Evolutionary conservation across 2,113 vertebrate genomes (phyloP).

Genomic region (Etia nguti): DNA sequence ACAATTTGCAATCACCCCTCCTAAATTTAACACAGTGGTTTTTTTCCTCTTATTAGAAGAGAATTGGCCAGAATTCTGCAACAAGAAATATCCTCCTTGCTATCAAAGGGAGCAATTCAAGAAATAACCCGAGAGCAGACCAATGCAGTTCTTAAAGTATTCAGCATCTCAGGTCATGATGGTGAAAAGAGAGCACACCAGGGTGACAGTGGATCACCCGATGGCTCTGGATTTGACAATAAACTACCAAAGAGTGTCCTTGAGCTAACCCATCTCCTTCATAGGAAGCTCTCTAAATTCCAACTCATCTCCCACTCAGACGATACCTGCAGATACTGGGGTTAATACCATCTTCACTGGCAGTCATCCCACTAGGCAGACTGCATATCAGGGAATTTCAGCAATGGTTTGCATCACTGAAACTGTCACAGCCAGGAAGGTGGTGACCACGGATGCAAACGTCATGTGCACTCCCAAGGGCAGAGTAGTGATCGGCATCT

Average conservation of each 20-base stretch:
- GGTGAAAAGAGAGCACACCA: not conserved
- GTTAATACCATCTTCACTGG: not conserved
- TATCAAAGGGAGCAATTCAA: not conserved
- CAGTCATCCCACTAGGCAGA: not conserved
- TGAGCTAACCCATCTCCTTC: not conserved
- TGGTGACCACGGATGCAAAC: no score
- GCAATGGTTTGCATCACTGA: no score
- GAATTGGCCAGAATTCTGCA: accelerated
- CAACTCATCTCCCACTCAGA: not conserved
- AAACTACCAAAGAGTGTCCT: not conserved
- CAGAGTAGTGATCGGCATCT: no score
- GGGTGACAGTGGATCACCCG: not conserved
- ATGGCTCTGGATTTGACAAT: not conserved
- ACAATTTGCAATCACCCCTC: not conserved
- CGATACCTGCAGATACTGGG: accelerated
- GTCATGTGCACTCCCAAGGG: no score
- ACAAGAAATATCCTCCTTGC: accelerated
- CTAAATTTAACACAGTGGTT: not conserved
- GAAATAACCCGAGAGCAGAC: not conserved
- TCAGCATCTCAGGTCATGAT: not conserved
- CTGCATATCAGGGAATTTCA: no score
- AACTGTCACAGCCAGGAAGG: no score
- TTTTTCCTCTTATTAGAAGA: not conserved
- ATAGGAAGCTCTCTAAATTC: not conserved
- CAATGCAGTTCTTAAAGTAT: not conserved